Base-by-base conservation (phyloP, 1,140 invertebrate species). In the Diorhabda carinulata region DNA sequence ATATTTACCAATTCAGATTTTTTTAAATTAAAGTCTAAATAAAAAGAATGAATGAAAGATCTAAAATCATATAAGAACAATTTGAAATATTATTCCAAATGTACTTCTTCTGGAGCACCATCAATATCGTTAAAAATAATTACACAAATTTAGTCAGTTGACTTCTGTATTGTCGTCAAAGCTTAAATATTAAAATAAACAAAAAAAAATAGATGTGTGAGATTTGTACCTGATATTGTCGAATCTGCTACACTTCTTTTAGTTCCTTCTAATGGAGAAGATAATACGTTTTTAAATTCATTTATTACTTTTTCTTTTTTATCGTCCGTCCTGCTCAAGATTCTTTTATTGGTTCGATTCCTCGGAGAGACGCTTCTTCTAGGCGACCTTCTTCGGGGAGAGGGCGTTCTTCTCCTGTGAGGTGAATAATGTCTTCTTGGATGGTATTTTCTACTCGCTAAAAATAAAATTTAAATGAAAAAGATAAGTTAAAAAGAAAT, bases 211-310 rank as follows among this genome's bases (percentile, higher is more conserved):
- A 25, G 25, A 25, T 25, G 25, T 25, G 25, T 25, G 25, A 25
- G 25, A 25, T 25, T 25, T 25, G 25, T 25, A 72, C 84, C 83
- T 71, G 82, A 84, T 41, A 84, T 85, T 3, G 83, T 84, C 5
- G 83, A 84, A 74, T 84, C 83, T 5, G 83, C 82, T 9, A 84
- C 77, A 64, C 81, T 83, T 2, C 78, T 73, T 67, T 82, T 81
- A 9, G 81, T 74, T 7, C 77, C 77, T 64, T 77, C 78, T 6
- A 78, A 69, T 4, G 80, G 79, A 41, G 78, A 80, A 57, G 73
- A 45, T 57, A 42, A 43, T 52, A 8, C 6, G 6, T n/a, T 6
- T 52, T 52, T 52, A 2, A n/a, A 8, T 52, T 52, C 47, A 8
- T 6, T n/a, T 52, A 8, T n/a, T 4, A 52, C n/a, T 52, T n/a